Evolutionary conservation across 2,113 vertebrate species (phyloP), one percentile per base, ranked within the genome.

Genomic region (Gymnobelideus leadbeateri): DNA sequence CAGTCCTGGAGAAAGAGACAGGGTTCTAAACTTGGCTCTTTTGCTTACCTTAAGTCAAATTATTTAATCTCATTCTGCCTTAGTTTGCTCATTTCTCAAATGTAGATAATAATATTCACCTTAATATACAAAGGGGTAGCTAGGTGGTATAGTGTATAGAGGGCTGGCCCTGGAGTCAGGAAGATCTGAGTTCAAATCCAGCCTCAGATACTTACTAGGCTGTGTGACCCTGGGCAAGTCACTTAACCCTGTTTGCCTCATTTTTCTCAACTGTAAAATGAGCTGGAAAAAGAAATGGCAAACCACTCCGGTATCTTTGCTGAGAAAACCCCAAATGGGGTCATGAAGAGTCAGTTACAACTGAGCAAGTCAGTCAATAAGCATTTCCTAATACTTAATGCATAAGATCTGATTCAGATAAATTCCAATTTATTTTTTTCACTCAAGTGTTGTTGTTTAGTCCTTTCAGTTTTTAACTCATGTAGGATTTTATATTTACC

Each of bases 191-290:
- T 90, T 93, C 95, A 50, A 10, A 31, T 53, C 6, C n/a, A 31
- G 4, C 1, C n/a, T 77, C 28, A 91, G 28, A 23, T 3, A 16
- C 51, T 55, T 6, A 16, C 49, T 55, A 2, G 47, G 47, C 24
- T 91, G 10, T 61, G 37, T 91, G 37, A 91, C 8, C 37, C 26
- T 8, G 19, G 12, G 53, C 24, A 68, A 50, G 16, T 53, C 26
- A 10, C 25, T 47, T 94, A 46, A 31, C 52, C 55, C 53, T 77
- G 25, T 25, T 43, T 31, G 19, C 47, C 51, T 91, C 54, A 54
- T 51, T 93, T 93, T 90, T 10, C 50, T 92, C 43, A 57, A 49
- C 28, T 93, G 46, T 91, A 47, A 94, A 91, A 91, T 50, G 89
- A 21, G 31, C 68, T 84, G 7, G 16, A 43, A 19, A 84, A 37